Evolutionary conservation across 2,113 vertebrate species (phyloP).

Genomic region (Solenodon paradoxus): DNA sequence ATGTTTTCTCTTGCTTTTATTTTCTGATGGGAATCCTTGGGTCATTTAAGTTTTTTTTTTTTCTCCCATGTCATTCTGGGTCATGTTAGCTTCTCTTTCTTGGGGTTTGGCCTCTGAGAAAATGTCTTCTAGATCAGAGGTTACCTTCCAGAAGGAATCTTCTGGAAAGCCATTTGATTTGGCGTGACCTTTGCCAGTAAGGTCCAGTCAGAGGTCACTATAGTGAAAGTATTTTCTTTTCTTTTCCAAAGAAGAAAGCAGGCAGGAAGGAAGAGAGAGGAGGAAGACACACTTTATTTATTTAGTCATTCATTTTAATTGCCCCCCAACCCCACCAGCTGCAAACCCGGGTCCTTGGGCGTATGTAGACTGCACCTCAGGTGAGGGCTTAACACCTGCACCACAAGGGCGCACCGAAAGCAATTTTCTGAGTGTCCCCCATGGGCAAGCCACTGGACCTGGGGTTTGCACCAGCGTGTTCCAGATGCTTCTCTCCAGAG

Average conservation of each 20-base stretch:
- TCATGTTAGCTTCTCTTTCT: constrained; percentile 65
- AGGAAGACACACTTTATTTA: no score
- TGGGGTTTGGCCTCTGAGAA: constrained; percentile 76
- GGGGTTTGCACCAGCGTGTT: accelerated
- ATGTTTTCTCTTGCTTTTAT: constrained; percentile 70
- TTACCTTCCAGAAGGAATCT: constrained; percentile 77
- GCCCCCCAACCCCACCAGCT: no score
- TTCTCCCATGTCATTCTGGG: constrained; percentile 74
- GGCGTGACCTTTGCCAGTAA: constrained; percentile 66
- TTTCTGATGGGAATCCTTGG: constrained; percentile 77
- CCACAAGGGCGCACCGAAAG: no score
- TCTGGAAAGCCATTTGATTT: constrained; percentile 80
- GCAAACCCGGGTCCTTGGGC: no score
- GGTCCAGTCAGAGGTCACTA: constrained; percentile 61
- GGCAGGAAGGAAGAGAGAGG: not conserved
- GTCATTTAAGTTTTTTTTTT: constrained; percentile 64
- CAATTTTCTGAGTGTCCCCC: not conserved
- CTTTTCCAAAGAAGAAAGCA: not conserved
- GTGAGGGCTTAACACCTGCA: no score
- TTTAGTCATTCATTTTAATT: no score
- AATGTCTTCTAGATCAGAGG: constrained; percentile 79
- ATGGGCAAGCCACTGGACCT: not conserved
- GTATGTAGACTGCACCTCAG: no score
- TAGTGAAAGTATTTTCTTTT: no score
- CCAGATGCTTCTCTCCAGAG: not conserved